Evolutionary conservation across 2,797 vertebrate genomes (phyloP).

Genomic region (Sciurus vulgaris): DNA sequence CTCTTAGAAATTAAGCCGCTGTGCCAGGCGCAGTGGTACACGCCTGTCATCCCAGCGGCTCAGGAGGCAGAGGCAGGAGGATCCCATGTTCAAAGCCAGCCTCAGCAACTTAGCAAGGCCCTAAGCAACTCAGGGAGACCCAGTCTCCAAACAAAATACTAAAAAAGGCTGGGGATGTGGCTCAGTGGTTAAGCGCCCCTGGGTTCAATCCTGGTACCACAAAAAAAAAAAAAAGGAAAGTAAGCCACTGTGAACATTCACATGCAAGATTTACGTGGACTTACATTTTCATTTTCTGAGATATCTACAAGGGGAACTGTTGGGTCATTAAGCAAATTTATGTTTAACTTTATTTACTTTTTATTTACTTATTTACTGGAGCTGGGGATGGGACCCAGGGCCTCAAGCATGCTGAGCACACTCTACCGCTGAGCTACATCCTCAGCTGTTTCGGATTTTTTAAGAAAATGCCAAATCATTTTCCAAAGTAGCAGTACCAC

Average conservation of each 20-base stretch:
- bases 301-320: not conserved
- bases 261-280: not conserved
- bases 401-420: not conserved
- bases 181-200: no score
- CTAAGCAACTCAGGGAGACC: no score
- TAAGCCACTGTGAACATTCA: not conserved
- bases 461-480: not conserved
- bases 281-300: not conserved
- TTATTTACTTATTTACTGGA: not conserved
- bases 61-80: no score
- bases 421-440: not conserved
- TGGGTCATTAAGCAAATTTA: not conserved
- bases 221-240: no score
- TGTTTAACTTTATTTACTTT: not conserved
- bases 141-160: no score
- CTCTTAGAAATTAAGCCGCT: no score
- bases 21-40: no score
- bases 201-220: no score
- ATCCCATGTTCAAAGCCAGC: no score
- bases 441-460: not conserved
- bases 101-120: no score
- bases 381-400: not conserved
- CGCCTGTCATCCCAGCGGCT: no score
- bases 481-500: not conserved
- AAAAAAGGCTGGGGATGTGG: no score